A percentile compares a stretch with the other conserved stretches of the same genome.
Evolutionary conservation across 2,797 vertebrate genomes (phyloP).

Genomic region (Selene dorsalis): DNA sequence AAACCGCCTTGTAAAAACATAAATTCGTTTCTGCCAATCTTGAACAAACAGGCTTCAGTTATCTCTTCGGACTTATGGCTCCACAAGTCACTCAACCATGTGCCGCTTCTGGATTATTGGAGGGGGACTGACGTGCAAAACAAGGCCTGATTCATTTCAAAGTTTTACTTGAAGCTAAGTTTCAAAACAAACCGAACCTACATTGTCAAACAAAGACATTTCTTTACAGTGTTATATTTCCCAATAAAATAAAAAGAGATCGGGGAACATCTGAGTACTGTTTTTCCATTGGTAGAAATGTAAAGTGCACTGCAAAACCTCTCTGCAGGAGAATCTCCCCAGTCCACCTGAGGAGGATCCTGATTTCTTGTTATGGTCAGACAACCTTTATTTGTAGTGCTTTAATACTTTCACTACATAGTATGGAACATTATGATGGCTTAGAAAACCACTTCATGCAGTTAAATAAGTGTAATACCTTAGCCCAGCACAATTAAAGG

Average conservation of each 20-base stretch:
- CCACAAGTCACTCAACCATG: constrained; percentile 29
- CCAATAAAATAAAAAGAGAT: constrained; percentile 20
- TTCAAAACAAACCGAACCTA: constrained; percentile 54
- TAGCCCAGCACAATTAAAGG: not conserved
- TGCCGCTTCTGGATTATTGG: constrained; percentile 49
- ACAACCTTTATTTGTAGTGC: not conserved
- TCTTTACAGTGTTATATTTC: constrained; percentile 23
- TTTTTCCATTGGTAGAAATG: constrained; percentile 34
- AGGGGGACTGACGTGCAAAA: constrained; percentile 38
- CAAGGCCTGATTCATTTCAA: constrained; percentile 60
- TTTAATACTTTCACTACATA: not conserved
- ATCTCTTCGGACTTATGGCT: constrained; percentile 46
- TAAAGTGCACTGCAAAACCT: constrained; percentile 22
- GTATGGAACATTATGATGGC: not conserved
- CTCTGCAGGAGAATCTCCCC: not conserved
- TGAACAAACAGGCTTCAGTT: constrained; percentile 60
- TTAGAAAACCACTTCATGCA: not conserved
- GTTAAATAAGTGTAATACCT: not conserved
- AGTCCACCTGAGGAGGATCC: not conserved
- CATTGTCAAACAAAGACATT: constrained; percentile 40
- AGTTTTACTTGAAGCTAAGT: constrained; percentile 48
- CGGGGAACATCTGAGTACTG: constrained; percentile 26
- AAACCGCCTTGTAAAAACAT: constrained; percentile 48
- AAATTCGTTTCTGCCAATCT: constrained; percentile 56
- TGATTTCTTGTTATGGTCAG: not conserved